These are phyloP conservation scores for Harlomillsia oculata DNA, from an alignment of 1,140 invertebrate genomes.

Conservation along the genomic window DNA sequence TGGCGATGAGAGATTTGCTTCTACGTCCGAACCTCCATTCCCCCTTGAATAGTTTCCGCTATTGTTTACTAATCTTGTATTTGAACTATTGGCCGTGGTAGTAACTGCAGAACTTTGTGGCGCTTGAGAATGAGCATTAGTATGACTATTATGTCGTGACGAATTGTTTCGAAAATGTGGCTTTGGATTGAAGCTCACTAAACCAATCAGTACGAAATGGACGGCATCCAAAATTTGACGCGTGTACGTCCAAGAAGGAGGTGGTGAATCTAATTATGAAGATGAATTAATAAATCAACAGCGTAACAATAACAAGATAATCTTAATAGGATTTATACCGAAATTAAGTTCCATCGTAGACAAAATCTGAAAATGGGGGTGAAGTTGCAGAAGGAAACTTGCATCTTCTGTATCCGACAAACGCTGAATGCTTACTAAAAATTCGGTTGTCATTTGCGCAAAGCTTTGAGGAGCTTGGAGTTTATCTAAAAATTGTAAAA, in stretches of 20 bases:
- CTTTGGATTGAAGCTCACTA: conserved; percentile 16
- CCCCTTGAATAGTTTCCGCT: background rate
- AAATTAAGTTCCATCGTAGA: conserved; percentile 63
- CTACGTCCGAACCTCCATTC: background rate
- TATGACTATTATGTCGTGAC: background rate
- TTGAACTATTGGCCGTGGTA: background rate
- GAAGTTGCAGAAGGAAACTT: conserved; percentile 49
- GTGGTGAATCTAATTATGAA: conserved; percentile 7
- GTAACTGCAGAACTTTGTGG: background rate
- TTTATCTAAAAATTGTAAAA: conserved; percentile 50
- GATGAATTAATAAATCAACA: background rate
- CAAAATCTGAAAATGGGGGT: conserved; percentile 71
- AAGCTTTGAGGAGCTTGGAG: conserved; percentile 85
- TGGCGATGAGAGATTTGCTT: background rate
- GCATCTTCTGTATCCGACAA: conserved; percentile 76
- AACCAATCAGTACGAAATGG: conserved; percentile 11
- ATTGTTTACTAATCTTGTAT: background rate
- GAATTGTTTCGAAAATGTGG: background rate
- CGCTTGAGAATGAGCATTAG: background rate
- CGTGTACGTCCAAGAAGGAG: conserved; percentile 15
- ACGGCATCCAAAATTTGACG: conserved; percentile 13
- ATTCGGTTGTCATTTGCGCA: conserved; percentile 78
- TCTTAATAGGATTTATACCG: background rate
- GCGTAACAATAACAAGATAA: background rate
- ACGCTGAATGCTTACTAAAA: conserved; percentile 82